A percentile compares a stretch with the other conserved stretches of the same genome.
These are phyloP conservation scores for Drosophila quadrilineata DNA, from an alignment of 1,140 invertebrate species.

Conservation along the genomic window DNA sequence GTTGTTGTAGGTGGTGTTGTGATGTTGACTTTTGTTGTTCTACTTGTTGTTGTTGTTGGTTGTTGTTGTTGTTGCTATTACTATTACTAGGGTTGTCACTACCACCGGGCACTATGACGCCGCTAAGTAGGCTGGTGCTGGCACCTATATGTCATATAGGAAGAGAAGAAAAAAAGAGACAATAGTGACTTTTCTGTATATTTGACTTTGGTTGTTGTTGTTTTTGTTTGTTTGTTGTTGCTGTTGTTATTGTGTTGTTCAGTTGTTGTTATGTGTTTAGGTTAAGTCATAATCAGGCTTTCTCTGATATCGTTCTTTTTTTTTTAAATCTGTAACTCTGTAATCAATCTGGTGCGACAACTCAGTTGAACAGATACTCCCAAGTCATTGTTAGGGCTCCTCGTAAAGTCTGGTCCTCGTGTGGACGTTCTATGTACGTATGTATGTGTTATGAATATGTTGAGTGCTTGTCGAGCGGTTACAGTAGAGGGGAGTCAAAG, in stretches of 20 bases:
- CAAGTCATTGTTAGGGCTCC: too few species aligned
- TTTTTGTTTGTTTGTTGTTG: slow-evolving; percentile 53
- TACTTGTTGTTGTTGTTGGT: slow-evolving; percentile 60
- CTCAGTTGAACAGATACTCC: too few species aligned
- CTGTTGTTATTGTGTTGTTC: slow-evolving; percentile 37
- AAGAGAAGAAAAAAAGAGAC: slow-evolving; percentile 82
- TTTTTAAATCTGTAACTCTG: slow-evolving; percentile 7
- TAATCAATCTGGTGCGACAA: too few species aligned
- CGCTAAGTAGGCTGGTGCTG: slow-evolving; percentile 80
- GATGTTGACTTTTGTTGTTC: slow-evolving; percentile 45
- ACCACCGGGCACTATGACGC: slow-evolving; percentile 81
- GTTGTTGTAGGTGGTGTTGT: slow-evolving; percentile 55
- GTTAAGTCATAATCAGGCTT: not conserved
- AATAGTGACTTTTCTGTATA: slow-evolving; percentile 82
- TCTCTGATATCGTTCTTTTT: slow-evolving; percentile 4
- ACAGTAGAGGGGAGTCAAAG: too few species aligned
- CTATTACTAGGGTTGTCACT: slow-evolving; percentile 71
- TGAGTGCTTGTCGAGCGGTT: too few species aligned
- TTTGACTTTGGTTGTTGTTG: slow-evolving; percentile 66
- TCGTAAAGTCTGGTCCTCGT: too few species aligned
- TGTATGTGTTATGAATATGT: too few species aligned
- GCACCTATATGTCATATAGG: slow-evolving; percentile 81
- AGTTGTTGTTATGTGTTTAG: slow-evolving; percentile 8
- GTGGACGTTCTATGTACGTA: too few species aligned
- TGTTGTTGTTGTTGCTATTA: slow-evolving; percentile 64